These are phyloP conservation scores for Myotis planiceps DNA, from an alignment of 2,797 vertebrate species.

Conservation along the genomic window DNA sequence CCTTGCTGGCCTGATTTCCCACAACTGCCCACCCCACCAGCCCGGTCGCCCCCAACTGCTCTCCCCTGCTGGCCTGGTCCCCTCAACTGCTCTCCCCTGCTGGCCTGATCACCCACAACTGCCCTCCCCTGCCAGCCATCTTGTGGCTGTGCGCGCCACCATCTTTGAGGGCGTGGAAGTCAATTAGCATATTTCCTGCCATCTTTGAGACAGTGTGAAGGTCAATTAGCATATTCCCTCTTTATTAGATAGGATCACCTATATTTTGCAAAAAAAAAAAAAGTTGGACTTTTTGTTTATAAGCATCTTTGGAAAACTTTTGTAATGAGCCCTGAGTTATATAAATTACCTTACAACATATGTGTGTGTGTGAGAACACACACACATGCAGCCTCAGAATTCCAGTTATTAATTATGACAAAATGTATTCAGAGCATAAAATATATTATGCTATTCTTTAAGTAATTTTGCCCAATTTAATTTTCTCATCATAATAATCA, in stretches of 20 bases:
- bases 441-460: neutral
- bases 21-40: too few relatives aligned
- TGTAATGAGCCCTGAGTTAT: neutral
- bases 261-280: neutral
- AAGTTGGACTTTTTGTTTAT: neutral
- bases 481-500: neutral
- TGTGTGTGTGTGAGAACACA: neutral
- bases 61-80: too few relatives aligned
- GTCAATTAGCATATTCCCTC: too few relatives aligned
- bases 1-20: fast-evolving
- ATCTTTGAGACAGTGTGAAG: too few relatives aligned
- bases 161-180: too few relatives aligned
- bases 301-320: neutral
- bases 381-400: neutral
- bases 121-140: too few relatives aligned
- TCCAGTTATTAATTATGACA: neutral
- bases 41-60: too few relatives aligned
- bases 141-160: fast-evolving
- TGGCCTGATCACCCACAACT: too few relatives aligned
- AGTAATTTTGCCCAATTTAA: neutral
- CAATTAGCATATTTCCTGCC: too few relatives aligned
- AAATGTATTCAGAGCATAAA: neutral
- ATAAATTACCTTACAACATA: neutral
- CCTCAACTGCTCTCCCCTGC: too few relatives aligned
- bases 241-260: neutral